Percentiles rank a stretch among this genome's conserved stretches.
Evolutionary conservation across 2,888 invertebrate species (phyloP).

Genomic region (Eupithecia vulgata): DNA sequence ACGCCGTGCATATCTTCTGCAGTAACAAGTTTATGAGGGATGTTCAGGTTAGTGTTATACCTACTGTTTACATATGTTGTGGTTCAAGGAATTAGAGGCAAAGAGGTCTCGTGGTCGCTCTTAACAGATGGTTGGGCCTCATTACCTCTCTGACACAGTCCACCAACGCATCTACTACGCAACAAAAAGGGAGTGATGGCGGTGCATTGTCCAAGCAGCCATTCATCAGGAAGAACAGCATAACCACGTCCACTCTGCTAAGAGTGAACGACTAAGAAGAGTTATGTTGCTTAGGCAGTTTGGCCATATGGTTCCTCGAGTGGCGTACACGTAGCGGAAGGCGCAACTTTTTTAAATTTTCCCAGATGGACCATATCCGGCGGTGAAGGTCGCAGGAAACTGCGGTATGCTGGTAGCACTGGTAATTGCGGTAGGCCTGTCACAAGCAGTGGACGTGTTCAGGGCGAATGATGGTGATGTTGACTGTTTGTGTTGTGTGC

Average conservation of each 20-base stretch:
- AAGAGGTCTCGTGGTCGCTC: not conserved
- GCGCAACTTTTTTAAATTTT: not conserved
- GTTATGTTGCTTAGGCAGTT: not conserved
- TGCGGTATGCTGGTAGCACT: not conserved
- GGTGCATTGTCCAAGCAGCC: too few species aligned
- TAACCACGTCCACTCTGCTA: not conserved
- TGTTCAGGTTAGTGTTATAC: conserved; percentile 85
- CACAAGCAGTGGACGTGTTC: not conserved
- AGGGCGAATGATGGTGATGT: not conserved
- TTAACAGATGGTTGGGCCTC: not conserved
- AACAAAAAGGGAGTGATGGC: not conserved
- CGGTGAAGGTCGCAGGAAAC: not conserved
- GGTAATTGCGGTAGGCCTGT: not conserved
- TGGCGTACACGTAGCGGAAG: not conserved
- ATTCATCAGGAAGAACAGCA: too few species aligned
- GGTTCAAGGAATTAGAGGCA: not conserved
- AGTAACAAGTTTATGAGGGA: conserved; percentile 94
- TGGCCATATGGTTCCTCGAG: not conserved
- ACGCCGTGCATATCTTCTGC: conserved; percentile 90
- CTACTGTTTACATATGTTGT: not conserved
- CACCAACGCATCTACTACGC: not conserved
- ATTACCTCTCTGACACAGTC: not conserved
- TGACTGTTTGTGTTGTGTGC: not conserved
- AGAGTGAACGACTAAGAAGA: not conserved
- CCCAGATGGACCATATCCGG: not conserved